Conservation (phyloP, 2,888 invertebrate species). For the Drosophila sordidula region DNA sequence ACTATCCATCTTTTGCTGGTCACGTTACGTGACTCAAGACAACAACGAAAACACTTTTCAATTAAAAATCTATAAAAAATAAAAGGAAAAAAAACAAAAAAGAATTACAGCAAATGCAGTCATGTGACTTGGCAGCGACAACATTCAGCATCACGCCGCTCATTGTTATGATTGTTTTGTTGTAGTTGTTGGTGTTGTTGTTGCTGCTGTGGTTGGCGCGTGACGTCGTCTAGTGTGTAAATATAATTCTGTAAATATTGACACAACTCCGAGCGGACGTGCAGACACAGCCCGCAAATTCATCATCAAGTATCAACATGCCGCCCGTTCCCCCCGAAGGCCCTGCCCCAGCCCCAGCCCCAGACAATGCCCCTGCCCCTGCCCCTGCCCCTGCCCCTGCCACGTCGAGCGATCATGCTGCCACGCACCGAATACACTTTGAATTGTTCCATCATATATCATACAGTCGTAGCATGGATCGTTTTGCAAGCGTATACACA, state of each 20-base stretch:
- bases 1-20: slow-evolving; percentile 38
- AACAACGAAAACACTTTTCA: slow-evolving; percentile 69
- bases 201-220: slow-evolving; percentile 21
- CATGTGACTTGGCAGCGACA: slow-evolving; percentile 64
- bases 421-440: slow-evolving; percentile 21
- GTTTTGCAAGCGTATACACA: background rate
- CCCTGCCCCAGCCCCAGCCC: background rate
- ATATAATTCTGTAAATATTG: slow-evolving; percentile 48
- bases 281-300: slow-evolving; percentile 16
- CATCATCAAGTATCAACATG: slow-evolving; percentile 4
- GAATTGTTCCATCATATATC: slow-evolving; percentile 27
- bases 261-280: slow-evolving; percentile 7
- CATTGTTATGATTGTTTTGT: slow-evolving; percentile 26
- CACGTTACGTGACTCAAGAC: slow-evolving; percentile 66
- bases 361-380: background rate
- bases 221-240: slow-evolving; percentile 49
- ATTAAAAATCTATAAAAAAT: slow-evolving; percentile 72
- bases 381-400: background rate
- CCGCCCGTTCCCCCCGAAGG: background rate
- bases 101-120: slow-evolving; percentile 31
- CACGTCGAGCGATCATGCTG: slow-evolving; percentile 1
- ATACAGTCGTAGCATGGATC: slow-evolving; percentile 24
- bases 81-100: slow-evolving; percentile 35
- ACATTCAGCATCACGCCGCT: slow-evolving; percentile 54
- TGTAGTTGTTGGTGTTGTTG: slow-evolving; percentile 13